These are phyloP conservation scores for Drosophila demipolita DNA, from an alignment of 2,888 invertebrate genomes.

Conservation along the genomic window DNA sequence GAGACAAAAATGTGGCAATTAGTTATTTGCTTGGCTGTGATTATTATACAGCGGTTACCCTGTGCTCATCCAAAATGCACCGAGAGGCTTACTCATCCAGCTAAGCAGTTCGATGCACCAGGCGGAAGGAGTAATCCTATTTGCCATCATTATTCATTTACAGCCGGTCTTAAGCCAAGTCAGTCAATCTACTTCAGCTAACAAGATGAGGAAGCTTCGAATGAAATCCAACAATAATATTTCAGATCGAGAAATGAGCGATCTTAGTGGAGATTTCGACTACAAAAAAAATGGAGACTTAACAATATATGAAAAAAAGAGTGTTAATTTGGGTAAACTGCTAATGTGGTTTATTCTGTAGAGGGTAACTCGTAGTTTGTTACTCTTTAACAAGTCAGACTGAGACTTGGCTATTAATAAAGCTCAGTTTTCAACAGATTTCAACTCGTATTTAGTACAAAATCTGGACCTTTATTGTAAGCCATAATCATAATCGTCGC, in stretches of 20 bases:
- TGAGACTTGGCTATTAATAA: background rate
- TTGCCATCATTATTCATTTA: background rate
- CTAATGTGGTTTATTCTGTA: background rate
- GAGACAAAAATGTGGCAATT: slow-evolving; percentile 55
- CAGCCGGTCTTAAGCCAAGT: background rate
- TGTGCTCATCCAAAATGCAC: background rate
- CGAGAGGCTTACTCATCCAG: background rate
- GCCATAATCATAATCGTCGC: slow-evolving; percentile 24
- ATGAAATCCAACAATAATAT: background rate
- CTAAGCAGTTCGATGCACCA: background rate
- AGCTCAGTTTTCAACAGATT: slow-evolving; percentile 1
- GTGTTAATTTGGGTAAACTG: background rate
- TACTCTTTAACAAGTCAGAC: background rate
- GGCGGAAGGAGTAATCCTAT: background rate
- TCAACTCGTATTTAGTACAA: slow-evolving; percentile 18
- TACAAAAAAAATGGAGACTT: background rate
- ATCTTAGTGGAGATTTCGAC: background rate
- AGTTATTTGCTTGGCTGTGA: slow-evolving; percentile 31
- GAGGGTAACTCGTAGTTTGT: background rate
- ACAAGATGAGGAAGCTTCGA: background rate
- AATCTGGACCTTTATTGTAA: slow-evolving; percentile 37
- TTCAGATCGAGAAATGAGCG: background rate
- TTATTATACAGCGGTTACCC: background rate
- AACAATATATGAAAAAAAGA: background rate
- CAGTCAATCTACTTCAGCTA: background rate